Evolutionary conservation across 2,113 vertebrate genomes (phyloP).

Genomic region (Mormoops blainvillei): DNA sequence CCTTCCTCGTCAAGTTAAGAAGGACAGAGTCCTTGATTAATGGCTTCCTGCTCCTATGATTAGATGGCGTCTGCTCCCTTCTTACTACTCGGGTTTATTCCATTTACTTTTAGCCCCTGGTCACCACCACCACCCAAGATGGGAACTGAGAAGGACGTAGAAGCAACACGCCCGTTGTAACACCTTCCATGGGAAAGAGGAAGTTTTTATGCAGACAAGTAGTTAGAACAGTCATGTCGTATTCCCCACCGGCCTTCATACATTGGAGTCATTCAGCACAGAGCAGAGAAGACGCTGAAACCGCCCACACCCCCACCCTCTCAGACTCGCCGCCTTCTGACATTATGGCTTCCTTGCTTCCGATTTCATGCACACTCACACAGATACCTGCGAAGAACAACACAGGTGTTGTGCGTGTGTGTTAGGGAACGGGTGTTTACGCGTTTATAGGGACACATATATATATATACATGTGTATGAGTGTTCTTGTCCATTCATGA

Average conservation of each 20-base stretch:
- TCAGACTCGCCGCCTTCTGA: background rate
- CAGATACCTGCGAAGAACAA: background rate
- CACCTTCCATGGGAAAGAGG: background rate
- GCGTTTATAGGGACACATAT: background rate
- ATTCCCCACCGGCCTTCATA: background rate
- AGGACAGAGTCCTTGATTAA: background rate
- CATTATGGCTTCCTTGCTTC: background rate
- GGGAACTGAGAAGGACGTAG: background rate
- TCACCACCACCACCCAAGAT: background rate
- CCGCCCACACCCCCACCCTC: too few relatives aligned
- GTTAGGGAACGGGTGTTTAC: background rate
- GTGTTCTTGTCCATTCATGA: background rate
- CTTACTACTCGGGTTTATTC: background rate
- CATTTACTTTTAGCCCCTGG: too few relatives aligned
- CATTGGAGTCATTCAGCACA: background rate
- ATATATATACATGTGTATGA: too few relatives aligned
- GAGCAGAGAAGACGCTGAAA: background rate
- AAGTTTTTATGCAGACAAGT: background rate
- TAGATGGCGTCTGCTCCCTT: background rate
- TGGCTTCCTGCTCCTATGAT: background rate
- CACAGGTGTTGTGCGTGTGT: background rate
- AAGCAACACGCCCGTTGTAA: fast-evolving
- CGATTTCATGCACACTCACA: background rate
- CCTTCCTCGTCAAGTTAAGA: fast-evolving
- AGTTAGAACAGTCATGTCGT: background rate